Base-by-base conservation (phyloP, 2,888 invertebrate species). In the Eupsilia transversa region DNA sequence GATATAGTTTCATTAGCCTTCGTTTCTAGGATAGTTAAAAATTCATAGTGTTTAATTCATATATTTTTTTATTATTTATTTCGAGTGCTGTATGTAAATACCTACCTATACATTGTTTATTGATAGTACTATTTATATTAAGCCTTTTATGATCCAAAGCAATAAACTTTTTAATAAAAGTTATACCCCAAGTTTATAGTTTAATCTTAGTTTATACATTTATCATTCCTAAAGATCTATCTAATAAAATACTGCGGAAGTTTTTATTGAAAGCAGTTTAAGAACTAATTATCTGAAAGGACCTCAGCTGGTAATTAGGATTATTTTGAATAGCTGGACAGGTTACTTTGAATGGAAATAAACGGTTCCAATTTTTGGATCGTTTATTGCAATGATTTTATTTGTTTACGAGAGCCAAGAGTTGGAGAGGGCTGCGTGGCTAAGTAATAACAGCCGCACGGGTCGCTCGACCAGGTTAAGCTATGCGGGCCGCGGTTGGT, bases 101-200 rank as follows among this genome's bases (percentile, higher is more conserved):
- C 30, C 0, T 72, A 30, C 20, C 4, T 41, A 17, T 10, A 10
- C 2, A 17, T 5, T 4, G 43, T 64, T 35, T 46, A 30, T 30
- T 27, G 1, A 41, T 65, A 17, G 27, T 59, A 20, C 4, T 43
- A 68, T 77, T 60, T 67, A 43, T 74, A 41, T 10, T 38, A 52
- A 30, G 17, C 61, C 17, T 38, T 80, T 38, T 67, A 74, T 7
- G n/a, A 52, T 43, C 46, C n/a, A 12, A 61, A 41, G 64, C 35
- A 68, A 59, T 74, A 74, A 68, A 74, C 46, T 79, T 67, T 67
- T 79, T 46, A 68, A 41, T 38, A 59, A 63, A 54, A 59, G 43
- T 76, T 61, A 54, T 33, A 23, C n/a, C n/a, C 14, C 20, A 7
- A 49, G 78, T 77, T 72, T 65, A 75, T 75, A 52, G 79, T 79